Evolutionary conservation across 2,113 vertebrate species (phyloP).

Genomic region (Pogona vitticeps): DNA sequence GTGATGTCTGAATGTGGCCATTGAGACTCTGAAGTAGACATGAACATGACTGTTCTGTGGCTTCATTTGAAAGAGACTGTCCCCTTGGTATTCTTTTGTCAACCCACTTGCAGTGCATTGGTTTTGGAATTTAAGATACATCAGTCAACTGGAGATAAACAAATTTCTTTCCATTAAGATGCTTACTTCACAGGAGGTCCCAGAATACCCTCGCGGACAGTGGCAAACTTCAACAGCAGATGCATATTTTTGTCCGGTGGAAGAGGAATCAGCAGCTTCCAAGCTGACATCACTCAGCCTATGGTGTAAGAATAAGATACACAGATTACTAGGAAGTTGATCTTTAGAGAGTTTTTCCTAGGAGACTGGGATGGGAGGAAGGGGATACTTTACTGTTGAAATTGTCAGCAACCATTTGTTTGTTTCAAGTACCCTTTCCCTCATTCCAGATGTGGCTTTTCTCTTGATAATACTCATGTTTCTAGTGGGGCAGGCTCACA

Average conservation of each 20-base stretch:
- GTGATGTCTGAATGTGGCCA: not conserved
- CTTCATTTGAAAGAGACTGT: not conserved
- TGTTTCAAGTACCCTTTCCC: constrained; percentile 9
- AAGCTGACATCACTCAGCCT: constrained; percentile 76
- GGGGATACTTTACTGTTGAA: not conserved
- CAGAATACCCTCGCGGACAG: constrained; percentile 82
- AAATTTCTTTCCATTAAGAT: not conserved
- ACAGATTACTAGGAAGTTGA: constrained; percentile 17
- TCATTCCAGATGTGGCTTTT: not conserved
- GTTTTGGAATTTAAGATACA: not conserved
- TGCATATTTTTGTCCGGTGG: constrained; percentile 64
- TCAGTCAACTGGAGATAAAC: not conserved
- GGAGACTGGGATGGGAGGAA: not conserved
- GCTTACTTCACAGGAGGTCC: constrained; percentile 88
- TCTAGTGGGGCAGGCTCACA: constrained; percentile 16
- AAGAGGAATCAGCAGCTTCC: constrained; percentile 74
- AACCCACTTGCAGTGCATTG: not conserved
- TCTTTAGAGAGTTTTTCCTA: not conserved
- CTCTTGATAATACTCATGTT: constrained; percentile 27
- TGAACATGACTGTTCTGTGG: too few species aligned
- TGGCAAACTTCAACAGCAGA: constrained; percentile 82
- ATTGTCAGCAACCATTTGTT: not conserved
- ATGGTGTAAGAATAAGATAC: constrained; percentile 17
- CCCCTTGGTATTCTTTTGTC: not conserved
- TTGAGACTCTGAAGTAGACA: not conserved